These are phyloP conservation scores for Megaceryle alcyon DNA, from an alignment of 2,797 vertebrate genomes.

Conservation along the genomic window DNA sequence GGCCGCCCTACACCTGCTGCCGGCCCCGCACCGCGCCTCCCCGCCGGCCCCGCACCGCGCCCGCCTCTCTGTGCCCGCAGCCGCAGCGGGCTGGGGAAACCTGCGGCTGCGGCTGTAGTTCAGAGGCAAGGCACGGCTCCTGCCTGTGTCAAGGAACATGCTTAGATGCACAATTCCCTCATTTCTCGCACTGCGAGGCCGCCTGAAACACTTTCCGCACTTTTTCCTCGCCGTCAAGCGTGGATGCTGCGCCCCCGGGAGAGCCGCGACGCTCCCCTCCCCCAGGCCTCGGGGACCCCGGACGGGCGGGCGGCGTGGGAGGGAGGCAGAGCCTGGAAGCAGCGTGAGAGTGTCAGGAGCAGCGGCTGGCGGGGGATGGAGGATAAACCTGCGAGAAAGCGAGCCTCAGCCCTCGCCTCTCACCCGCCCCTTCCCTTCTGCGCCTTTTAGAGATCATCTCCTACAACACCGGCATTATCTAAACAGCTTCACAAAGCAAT, in stretches of 20 bases:
- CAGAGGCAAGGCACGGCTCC: background rate
- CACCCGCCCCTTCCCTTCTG: background rate
- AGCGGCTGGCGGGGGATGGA: background rate
- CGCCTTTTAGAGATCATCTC: constrained; percentile 38
- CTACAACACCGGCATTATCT: constrained; percentile 28
- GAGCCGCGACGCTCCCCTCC: background rate
- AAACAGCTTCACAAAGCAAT: constrained; percentile 48
- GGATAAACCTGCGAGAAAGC: constrained; percentile 22
- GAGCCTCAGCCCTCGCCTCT: background rate
- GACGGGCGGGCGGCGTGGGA: background rate
- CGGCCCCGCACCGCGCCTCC: background rate
- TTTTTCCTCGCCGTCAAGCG: background rate
- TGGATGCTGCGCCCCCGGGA: background rate
- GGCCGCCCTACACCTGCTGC: constrained; percentile 6
- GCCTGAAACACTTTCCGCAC: constrained; percentile 9
- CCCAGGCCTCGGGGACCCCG: background rate
- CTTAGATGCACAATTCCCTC: background rate
- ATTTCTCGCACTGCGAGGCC: background rate
- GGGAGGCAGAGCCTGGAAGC: background rate
- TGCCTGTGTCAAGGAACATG: background rate
- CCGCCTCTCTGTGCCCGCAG: background rate
- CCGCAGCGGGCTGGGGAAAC: background rate
- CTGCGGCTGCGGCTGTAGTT: background rate
- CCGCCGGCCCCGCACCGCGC: background rate
- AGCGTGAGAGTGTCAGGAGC: constrained; percentile 3